Percentiles rank a stretch among this genome's conserved stretches.
phyloP scores from a whole-genome alignment of 2,113 vertebrate genomes.

The Bagarius yarrelli region DNA sequence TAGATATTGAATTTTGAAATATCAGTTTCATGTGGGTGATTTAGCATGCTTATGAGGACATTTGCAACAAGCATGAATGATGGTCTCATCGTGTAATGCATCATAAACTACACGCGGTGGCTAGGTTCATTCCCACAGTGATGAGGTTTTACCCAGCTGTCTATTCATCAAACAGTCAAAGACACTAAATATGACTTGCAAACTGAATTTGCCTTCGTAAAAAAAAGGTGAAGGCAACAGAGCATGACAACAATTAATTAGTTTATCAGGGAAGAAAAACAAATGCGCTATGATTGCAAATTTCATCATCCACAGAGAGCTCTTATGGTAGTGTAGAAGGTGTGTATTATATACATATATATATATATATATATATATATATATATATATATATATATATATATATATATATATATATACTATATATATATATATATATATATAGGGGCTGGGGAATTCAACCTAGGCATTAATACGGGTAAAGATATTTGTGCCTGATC shows the following conservation, averaged over 20 bases:
- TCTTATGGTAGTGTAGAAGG: no score
- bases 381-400: no score
- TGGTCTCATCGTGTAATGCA: slow-evolving; percentile 25
- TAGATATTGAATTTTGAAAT: slow-evolving; percentile 30
- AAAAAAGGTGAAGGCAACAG: slow-evolving; percentile 32
- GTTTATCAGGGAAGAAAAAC: slow-evolving; percentile 24
- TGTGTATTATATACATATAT: no score
- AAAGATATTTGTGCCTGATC: neutral
- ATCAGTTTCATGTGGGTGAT: slow-evolving; percentile 22
- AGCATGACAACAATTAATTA: slow-evolving; percentile 36
- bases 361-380: no score
- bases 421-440: no score
- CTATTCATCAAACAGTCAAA: slow-evolving; percentile 32
- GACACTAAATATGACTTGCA: slow-evolving; percentile 25
- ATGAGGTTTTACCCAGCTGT: slow-evolving; percentile 21
- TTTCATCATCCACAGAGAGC: neutral
- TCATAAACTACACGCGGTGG: slow-evolving; percentile 3
- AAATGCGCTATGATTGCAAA: slow-evolving; percentile 23
- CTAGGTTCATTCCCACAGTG: slow-evolving; percentile 17
- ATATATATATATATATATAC: no score
- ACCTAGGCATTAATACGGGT: neutral
- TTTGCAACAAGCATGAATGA: slow-evolving; percentile 35
- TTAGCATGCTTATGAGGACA: slow-evolving; percentile 32
- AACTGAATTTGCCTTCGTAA: slow-evolving; percentile 15
- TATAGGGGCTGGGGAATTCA: neutral